phyloP scores from a whole-genome alignment of 2,888 invertebrate species.

The Drosophila borealis region DNA sequence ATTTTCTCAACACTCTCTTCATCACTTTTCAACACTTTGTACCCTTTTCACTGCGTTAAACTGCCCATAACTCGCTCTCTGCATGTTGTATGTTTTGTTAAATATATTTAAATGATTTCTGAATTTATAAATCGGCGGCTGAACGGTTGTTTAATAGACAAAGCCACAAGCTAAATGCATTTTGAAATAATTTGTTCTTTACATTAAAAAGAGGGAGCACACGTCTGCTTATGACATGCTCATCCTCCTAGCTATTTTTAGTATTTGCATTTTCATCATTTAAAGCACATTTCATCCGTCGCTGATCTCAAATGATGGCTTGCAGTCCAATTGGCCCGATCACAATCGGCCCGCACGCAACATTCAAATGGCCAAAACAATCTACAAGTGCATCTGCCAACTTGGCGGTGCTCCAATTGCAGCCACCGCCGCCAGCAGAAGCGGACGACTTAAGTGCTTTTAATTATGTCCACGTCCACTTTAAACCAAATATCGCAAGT shows the following conservation, averaged over 20 bases:
- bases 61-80: too few species aligned
- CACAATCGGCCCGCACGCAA: constrained; percentile 30
- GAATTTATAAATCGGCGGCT: too few species aligned
- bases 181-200: background rate
- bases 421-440: constrained; percentile 1
- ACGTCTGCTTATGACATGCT: background rate
- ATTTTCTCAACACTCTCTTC: too few species aligned
- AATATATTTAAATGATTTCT: too few species aligned
- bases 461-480: constrained; percentile 80
- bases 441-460: constrained; percentile 72
- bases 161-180: too few species aligned
- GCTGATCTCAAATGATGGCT: constrained; percentile 19
- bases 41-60: too few species aligned
- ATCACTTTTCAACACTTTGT: too few species aligned
- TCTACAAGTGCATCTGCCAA: constrained; percentile 55
- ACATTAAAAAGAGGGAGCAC: too few species aligned
- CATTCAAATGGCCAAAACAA: constrained; percentile 37
- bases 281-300: constrained; percentile 16
- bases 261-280: constrained; percentile 12
- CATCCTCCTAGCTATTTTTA: background rate
- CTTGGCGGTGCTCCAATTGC: constrained; percentile 58
- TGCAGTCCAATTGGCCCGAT: constrained; percentile 42
- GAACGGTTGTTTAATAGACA: too few species aligned
- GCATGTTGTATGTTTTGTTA: too few species aligned
- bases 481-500: constrained; percentile 73